These are phyloP conservation scores for Acanthosepion esculentum DNA, from an alignment of 2,888 invertebrate genomes.

Conservation along the genomic window DNA sequence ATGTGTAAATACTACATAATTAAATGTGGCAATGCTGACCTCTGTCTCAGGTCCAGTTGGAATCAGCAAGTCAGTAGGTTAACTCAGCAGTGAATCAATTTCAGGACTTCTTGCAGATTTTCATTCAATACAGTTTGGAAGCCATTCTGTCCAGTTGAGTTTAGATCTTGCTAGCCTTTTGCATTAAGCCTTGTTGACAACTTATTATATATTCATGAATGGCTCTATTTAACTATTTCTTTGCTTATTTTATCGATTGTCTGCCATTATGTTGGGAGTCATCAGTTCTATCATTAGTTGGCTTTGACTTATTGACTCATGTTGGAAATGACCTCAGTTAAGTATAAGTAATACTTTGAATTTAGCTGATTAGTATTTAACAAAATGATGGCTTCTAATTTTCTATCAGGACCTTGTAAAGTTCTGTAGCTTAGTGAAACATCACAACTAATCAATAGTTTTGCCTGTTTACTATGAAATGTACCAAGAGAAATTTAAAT, in stretches of 20 bases:
- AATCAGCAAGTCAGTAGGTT: constrained; percentile 5
- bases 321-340: neutral
- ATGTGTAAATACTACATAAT: constrained; percentile 18
- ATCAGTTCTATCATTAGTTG: neutral
- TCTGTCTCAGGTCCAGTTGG: neutral
- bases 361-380: too few species aligned
- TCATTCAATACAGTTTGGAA: neutral
- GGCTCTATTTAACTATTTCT: neutral
- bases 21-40: constrained; percentile 8
- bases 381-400: too few species aligned
- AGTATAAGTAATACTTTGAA: neutral
- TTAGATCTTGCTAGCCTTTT: neutral
- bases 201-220: neutral
- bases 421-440: too few species aligned
- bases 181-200: constrained; percentile 33
- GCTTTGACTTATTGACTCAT: neutral
- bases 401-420: too few species aligned
- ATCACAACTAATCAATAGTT: too few species aligned
- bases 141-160: neutral
- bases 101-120: neutral
- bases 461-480: too few species aligned
- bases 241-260: neutral
- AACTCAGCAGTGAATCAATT: neutral
- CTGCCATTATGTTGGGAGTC: neutral
- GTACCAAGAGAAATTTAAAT: too few species aligned